phyloP scores from a whole-genome alignment of 2,797 vertebrate genomes.

The Rhinoraja longicauda region DNA sequence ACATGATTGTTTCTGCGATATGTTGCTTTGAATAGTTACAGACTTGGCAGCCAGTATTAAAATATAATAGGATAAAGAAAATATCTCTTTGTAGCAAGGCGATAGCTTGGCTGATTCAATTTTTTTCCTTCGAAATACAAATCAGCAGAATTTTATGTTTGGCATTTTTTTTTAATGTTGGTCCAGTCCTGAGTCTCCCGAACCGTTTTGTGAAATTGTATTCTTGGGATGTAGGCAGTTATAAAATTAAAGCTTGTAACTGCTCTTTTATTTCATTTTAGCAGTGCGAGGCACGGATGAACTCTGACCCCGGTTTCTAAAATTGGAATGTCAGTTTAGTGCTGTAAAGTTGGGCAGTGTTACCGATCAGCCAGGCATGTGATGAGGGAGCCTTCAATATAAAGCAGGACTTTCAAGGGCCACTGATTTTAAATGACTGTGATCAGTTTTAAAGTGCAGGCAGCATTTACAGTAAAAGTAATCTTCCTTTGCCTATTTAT shows the following conservation, averaged over 20 bases:
- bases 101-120: neutral
- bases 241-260: neutral
- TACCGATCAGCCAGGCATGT: neutral
- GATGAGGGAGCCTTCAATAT: neutral
- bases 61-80: neutral
- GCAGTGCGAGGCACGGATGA: neutral
- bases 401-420: neutral
- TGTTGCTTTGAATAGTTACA: neutral
- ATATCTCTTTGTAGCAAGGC: neutral
- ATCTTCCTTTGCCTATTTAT: neutral
- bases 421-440: conserved; percentile 16
- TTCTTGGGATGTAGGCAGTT: neutral
- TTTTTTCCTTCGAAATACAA: neutral
- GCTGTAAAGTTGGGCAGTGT: neutral
- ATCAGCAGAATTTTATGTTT: neutral
- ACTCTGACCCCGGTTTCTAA: neutral
- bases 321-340: conserved; percentile 9
- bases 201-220: neutral
- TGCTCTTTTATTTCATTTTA: neutral
- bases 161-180: neutral
- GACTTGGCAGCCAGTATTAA: neutral
- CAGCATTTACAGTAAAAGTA: neutral
- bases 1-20: neutral
- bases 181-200: neutral
- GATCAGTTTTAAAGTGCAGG: neutral